Evolutionary conservation across 2,113 vertebrate genomes (phyloP), one percentile per base, ranked within the genome.

Genomic region (Pollimyrus isidori): DNA sequence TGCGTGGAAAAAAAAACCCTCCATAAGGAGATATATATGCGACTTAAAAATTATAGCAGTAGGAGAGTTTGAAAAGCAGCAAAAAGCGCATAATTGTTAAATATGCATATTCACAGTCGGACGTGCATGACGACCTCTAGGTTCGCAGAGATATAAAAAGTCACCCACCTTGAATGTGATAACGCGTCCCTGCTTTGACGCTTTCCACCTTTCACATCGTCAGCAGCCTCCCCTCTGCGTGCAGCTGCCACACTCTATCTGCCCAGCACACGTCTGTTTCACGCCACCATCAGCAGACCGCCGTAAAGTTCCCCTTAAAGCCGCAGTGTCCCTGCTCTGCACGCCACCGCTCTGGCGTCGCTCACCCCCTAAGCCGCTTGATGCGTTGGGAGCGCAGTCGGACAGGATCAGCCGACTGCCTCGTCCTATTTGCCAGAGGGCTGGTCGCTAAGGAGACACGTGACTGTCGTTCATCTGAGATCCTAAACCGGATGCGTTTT

Each of bases 291-390:
- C 93, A 88, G 89, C 0, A 89, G 92, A 91, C 92, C 80, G 89
- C 92, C n/a, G 95, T 96, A 96, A 96, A 96, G 96, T 96, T 96
- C 96, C 93, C 94, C 49, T 96, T 95, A 96, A 96, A 96, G 95
- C 90, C 89, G 93, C 94, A 95, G 93, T 5, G 58, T 89, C 89
- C 53, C 52, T 15, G 3, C 48, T 45, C 88, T 23, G 26, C 35
- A 17, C 50, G 17, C 45, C n/a, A 46, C 21, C 45, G 35, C 45
- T 58, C 23, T 58, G 48, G 46, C 7, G 48, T 49, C 35, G 69
- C 92, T 93, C 92, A 92, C 94, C 89, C 87, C 86, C 90, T 91
- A 92, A 94, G 93, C 92, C 91, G 92, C 92, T 93, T 89, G 62
- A 85, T 62, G 88, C 21, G 19, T 62, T 80, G 50, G 10, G 62